Base-by-base conservation (phyloP, 2,113 vertebrate genomes). In the Crypturellus undulatus region DNA sequence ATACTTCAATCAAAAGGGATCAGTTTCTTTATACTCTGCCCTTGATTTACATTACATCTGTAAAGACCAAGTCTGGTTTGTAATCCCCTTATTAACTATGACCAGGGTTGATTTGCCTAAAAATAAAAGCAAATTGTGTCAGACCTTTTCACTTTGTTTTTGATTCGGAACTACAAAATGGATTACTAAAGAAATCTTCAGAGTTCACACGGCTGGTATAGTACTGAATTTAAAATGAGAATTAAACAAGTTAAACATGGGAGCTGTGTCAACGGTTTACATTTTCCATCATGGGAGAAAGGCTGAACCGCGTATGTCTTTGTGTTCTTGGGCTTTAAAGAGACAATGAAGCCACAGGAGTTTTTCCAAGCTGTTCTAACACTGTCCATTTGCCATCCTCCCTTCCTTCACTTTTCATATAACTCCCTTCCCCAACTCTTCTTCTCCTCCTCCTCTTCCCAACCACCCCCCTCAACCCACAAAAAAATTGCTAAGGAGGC, bases 71-170 rank as follows among this genome's bases (percentile, higher is more conserved):
- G 98, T 98, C 97, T 98, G 98, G 97, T 98, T 97, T 99, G 98
- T 99, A 99, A 99, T 99, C 99, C 99, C 98, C 98, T 99, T 99
- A 99, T 99, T 99, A 99, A 99, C 98, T 97, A 98, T 98, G 98
- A 97, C 98, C 98, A 97, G 98, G 98, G 96, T 98, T 98, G 98
- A 98, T 98, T 99, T 98, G 98, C 98, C 99, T 99, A 98, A 98
- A 99, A 98, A 98, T 98, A 98, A 98, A 98, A 98, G 98, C 98
- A 98, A 98, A 98, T 98, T 98, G 97, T 99, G 99, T 99, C 98
- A 98, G 98, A 98, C 98, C 98, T 98, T 98, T 98, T 98, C 98
- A 98, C 93, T 99, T 99, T 99, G 99, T 99, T 99, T 99, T 99
- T 98, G 96, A 98, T 97, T 98, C 97, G 97, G 98, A 98, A 98